phyloP scores from a whole-genome alignment of 30 jellyfish, hydroid and myxozoan genomes.

The Chrysaora quinquecirrha region DNA sequence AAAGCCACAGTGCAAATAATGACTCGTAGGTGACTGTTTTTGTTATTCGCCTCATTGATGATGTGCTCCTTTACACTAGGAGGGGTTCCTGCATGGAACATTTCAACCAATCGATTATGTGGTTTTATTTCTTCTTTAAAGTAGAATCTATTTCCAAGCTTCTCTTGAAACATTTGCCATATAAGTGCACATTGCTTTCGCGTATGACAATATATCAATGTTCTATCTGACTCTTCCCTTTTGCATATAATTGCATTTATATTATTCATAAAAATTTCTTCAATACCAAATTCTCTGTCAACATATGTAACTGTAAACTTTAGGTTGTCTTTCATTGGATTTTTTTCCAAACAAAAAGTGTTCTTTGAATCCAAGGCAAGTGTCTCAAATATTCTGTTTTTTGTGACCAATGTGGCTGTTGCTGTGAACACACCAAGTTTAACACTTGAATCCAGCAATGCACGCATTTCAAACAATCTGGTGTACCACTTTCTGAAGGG shows the following conservation, averaged over 20 bases:
- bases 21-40: slow-evolving; percentile 21
- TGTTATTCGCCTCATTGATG: neutral
- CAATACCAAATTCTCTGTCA: neutral
- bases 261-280: neutral
- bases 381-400: slow-evolving; percentile 4
- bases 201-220: slow-evolving; percentile 1
- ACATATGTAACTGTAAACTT: too few relatives aligned
- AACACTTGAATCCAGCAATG: neutral
- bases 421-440: slow-evolving; percentile 21
- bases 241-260: neutral
- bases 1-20: slow-evolving; percentile 37
- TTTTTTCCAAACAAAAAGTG: too few relatives aligned
- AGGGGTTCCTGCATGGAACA: slow-evolving; percentile 53
- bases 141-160: slow-evolving; percentile 24
- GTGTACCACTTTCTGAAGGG: slow-evolving; percentile 28
- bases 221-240: neutral
- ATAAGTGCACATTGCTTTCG: slow-evolving; percentile 23
- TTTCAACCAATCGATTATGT: slow-evolving; percentile 16
- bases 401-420: slow-evolving; percentile 29
- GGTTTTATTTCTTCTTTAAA: neutral
- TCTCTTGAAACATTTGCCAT: slow-evolving; percentile 17
- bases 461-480: slow-evolving; percentile 1
- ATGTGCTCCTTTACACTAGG: slow-evolving; percentile 42
- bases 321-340: too few relatives aligned
- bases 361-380: neutral